Evolutionary conservation across 2,888 invertebrate species (phyloP), one percentile per base, ranked within the genome.

Genomic region (Harpalus rubripes): DNA sequence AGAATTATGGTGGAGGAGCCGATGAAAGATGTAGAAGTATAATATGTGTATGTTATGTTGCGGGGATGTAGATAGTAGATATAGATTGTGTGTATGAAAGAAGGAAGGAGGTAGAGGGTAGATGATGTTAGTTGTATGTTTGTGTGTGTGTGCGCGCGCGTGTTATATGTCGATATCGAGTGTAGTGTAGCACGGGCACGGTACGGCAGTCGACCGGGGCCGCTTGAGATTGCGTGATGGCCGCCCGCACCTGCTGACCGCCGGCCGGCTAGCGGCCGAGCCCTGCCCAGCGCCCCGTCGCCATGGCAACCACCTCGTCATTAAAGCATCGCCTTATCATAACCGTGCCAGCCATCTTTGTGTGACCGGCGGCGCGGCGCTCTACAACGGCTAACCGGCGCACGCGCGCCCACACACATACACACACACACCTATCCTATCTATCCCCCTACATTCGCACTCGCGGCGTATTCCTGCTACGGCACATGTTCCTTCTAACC

Each of bases 311-410:
- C 91, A 91, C 91, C 91, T 91, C 91, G 92, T 92, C 92, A 92
- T 92, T 92, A 92, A 92, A 92, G 91, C 91, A 92, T 92, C 92
- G 92, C 92, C 92, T 92, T 92, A 92, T 92, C 92, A 92, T 92
- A 92, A 92, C 92, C 92, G 91, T 91, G 91, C 89, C 87, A 88
- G 89, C 91, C 90, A 88, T 88, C 88, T 89, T 89, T 88, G 88
- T 88, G 86, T 86, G 86, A 86, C 86, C 85, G 84, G 84, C 85
- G 84, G 84, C 86, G 74, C 86, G 85, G 84, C 81, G 78, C 63
- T 52, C 44, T 79, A 26, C 22, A 22, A 22, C 22, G 22, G 22
- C 22, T 22, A 22, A 22, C 90, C n/a, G 88, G 89, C 88, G 89
- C 89, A 88, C 87, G 88, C 88, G 88, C 86, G 88, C 63, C 59